Base-by-base conservation (phyloP, 2,888 invertebrate species). In the Lordiphosa andalusiaca region DNA sequence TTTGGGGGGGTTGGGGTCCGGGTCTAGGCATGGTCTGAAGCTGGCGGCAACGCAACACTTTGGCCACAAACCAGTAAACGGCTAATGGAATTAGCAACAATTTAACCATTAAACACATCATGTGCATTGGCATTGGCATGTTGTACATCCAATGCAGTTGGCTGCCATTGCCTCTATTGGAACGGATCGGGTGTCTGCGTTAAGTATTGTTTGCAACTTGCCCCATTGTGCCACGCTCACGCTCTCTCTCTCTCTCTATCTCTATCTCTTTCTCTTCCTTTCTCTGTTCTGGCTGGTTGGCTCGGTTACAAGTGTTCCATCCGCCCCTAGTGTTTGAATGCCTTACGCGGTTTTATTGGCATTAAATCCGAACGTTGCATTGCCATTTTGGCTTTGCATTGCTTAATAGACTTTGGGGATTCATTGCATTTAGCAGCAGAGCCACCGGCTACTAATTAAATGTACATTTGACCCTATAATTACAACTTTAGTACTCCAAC, bases 31-130 rank as follows among this genome's bases (percentile, higher is more conserved):
- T 50, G 13, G 16, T 19, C 9, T 54, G 57, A 16, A 25, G 49
- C 46, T 47, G 50, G 44, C 19, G 66, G 57, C 59, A 60, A 61
- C 71, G 76, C 73, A 82, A 73, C 75, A 78, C 80, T 80, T 67
- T 75, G 69, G 76, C 71, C 73, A 70, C 81, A 80, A 80, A 46
- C 64, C 70, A 61, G 67, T 66, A 75, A 72, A 60, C 65, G 55
- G 67, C 74, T 74, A 84, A 84, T 81, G 80, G 77, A 81, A 81
- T 81, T 81, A 84, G 81, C 81, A 84, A 84, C 81, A 84, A 84
- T 84, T 84, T 81, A 81, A 84, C 71, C 81, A 84, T 84, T 84
- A 81, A 81, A 77, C 81, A 81, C 74, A 84, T 77, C 72, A 84
- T 73, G 77, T 82, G 77, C 73, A 80, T 76, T 83, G 78, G 77